Base-by-base conservation (phyloP, 2,113 vertebrate genomes). In the Channa maculata region DNA sequence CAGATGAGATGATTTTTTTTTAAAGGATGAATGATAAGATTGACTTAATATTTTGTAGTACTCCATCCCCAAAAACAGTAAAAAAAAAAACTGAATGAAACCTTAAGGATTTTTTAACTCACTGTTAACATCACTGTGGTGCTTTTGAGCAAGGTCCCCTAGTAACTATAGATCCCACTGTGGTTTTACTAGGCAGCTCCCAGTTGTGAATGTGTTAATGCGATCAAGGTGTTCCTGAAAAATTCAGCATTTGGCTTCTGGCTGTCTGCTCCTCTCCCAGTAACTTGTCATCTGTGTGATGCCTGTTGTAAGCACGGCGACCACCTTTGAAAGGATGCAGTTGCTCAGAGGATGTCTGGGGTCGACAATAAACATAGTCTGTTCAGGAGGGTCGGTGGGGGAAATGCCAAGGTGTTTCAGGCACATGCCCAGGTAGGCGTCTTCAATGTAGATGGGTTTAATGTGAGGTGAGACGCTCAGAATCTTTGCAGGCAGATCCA, bases 401-500 rank as follows among this genome's bases (percentile, higher is more conserved):
- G 60, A 2, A 10, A 95, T 7, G 0, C 77, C 80, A 51, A 95
- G 45, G 0, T 5, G 71, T 5, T 79, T 79, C 13, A 96, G 63
- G 55, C 94, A 95, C 93, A 93, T 73, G 0, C 88, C 91, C 24
- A 93, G 76, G 55, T 93, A 92, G 8, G 77, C 97, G 3, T 98
- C 97, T 84, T 98, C 97, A 36, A 98, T 94, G 74, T 94, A 96
- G 87, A 98, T 91, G 37, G 96, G 94, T 83, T 93, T 94, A 34
- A 97, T 95, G 57, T 94, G 91, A 88, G 91, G 67, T 33, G 96
- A 95, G 38, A 94, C 93, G 15, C 88, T 86, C 79, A 97, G 93
- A 67, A 98, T 95, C 87, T 96, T 97, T 51, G 89, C 91, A 15
- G 96, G 95, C 71, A 98, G 93, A 83, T 98, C 97, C 72, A 95